Base-by-base conservation (phyloP, 1,140 invertebrate genomes). In the Tetranychus urticae region DNA sequence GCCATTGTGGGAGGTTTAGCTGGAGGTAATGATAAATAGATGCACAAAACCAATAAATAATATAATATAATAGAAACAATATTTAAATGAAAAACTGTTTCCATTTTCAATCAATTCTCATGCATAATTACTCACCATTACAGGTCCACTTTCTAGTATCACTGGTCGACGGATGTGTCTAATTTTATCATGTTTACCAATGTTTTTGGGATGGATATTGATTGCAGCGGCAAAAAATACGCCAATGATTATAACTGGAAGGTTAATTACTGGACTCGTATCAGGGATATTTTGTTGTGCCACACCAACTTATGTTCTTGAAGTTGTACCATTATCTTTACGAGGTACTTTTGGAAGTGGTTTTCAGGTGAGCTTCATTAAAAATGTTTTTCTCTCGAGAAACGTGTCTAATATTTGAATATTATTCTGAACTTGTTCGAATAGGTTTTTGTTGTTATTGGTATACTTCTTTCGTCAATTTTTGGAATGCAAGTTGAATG, bases 321-420 rank as follows among this genome's bases (percentile, higher is more conserved):
- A 93, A 76, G 88, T 89, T 66, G 84, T 87, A 13, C 81, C 85
- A 39, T 82, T 86, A 10, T 81, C 84, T 59, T 82, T 84, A 1
- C 76, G 88, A 66, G 87, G 87, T 14, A 76, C 82, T 1, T 71
- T 89, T 0, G 86, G 85, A 13, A 84, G 86, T 0, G 81, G 86
- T 61, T 79, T 88, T 63, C 85, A 90, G 68, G 71, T 86, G 5
- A 84, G 84, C 67, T 79, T 82, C 39, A 42, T 6, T 23, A 23
- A 23, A 23, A 23, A 23, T 23, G 23, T 54, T 78, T 79, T 10
- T 63, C 83, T 23, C 23, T 23, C 23, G 23, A 23, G 13, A 88
- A 88, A 8, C 80, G 88, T 5, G 34, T 54, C 34, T 35, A 14
- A 4, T n/a, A 65, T 31, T 46, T 14, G 58, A 14, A 12, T 52